A percentile compares a stretch with the other conserved stretches of the same genome.
Evolutionary conservation across 2,797 vertebrate species (phyloP).

Genomic region (Geotrypetes seraphini): DNA sequence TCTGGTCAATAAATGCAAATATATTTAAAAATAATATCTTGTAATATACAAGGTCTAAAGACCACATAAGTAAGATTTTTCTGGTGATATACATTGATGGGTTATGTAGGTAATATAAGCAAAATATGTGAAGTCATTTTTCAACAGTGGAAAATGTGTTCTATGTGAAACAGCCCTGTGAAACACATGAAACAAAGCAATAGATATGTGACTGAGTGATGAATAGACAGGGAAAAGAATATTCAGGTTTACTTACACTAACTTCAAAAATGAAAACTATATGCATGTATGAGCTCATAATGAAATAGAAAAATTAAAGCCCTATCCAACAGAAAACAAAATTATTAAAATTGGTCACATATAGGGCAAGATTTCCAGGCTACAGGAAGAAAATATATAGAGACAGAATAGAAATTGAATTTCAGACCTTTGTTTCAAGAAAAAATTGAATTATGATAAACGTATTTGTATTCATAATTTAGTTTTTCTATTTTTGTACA

Average conservation of each 20-base stretch:
- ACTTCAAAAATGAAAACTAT: constrained; percentile 6
- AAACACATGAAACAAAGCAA: background rate
- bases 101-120: too few species aligned
- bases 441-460: constrained; percentile 23
- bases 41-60: too few species aligned
- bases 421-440: constrained; percentile 35
- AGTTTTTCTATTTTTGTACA: constrained; percentile 20
- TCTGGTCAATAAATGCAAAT: too few species aligned
- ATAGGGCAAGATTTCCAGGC: constrained; percentile 9
- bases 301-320: constrained; percentile 13
- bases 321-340: constrained; percentile 13
- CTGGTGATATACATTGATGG: too few species aligned
- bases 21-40: too few species aligned
- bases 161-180: background rate
- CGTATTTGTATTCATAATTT: constrained; percentile 17
- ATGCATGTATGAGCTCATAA: constrained; percentile 4
- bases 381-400: constrained; percentile 17
- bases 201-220: constrained; percentile 1
- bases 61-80: too few species aligned
- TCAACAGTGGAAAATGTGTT: background rate
- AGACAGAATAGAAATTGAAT: constrained; percentile 28
- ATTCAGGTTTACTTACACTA: constrained; percentile 4
- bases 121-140: background rate
- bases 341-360: constrained; percentile 24
- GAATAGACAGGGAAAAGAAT: constrained; percentile 4